Evolutionary conservation across 2,888 invertebrate genomes (phyloP).

Genomic region (Cephus pulcher): DNA sequence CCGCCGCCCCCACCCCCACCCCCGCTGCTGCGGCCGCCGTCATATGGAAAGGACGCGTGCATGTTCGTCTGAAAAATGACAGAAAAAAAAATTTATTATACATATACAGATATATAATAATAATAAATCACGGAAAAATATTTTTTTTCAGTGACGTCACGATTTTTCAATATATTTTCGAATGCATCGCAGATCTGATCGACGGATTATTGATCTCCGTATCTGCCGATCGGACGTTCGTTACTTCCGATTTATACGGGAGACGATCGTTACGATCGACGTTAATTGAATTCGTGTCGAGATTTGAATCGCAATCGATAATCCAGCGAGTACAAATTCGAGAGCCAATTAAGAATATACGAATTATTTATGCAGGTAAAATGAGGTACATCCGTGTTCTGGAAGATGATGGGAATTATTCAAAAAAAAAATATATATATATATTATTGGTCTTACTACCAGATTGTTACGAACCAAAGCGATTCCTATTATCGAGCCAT

Average conservation of each 20-base stretch:
- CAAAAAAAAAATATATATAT: not conserved
- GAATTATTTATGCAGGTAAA: not conserved
- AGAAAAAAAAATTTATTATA: not conserved
- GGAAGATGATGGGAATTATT: not conserved
- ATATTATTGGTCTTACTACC: too few species aligned
- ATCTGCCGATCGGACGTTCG: not conserved
- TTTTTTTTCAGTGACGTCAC: too few species aligned
- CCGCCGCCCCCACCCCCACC: slow-evolving; percentile 60
- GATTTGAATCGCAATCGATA: not conserved
- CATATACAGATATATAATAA: too few species aligned
- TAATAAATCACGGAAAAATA: too few species aligned
- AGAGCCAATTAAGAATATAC: not conserved
- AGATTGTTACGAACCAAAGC: not conserved
- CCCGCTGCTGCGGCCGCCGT: slow-evolving; percentile 64
- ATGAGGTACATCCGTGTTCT: not conserved
- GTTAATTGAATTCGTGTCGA: not conserved
- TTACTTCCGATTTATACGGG: not conserved
- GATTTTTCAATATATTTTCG: not conserved
- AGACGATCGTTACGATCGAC: not conserved
- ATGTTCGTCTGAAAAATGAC: slow-evolving; percentile 65
- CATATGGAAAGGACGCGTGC: slow-evolving; percentile 69
- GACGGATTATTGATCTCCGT: not conserved
- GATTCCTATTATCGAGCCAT: not conserved
- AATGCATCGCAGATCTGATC: not conserved
- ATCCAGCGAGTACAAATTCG: not conserved